Conservation (phyloP, 2,888 invertebrate genomes). For the Pseudanteris insignis region DNA sequence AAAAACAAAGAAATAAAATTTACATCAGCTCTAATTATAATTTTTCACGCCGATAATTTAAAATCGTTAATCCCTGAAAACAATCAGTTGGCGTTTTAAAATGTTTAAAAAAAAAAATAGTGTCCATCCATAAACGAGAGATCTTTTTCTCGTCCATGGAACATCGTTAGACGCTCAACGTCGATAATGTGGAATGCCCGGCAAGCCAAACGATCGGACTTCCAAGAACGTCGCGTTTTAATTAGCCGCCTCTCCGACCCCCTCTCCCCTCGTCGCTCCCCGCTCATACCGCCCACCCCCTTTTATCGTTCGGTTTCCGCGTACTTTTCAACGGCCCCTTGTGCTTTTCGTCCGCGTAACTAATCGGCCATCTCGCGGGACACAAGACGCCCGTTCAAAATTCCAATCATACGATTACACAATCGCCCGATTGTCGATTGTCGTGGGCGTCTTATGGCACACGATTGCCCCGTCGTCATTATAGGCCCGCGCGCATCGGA, state of each 20-base stretch:
- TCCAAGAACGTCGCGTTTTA: conserved; percentile 31
- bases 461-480: conserved; percentile 7
- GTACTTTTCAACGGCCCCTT: conserved; percentile 29
- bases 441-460: conserved; percentile 19
- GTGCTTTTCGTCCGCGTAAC: conserved; percentile 7
- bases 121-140: too few relatives aligned
- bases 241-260: too few relatives aligned
- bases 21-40: too few relatives aligned
- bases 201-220: conserved; percentile 11
- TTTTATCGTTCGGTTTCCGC: conserved; percentile 17
- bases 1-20: too few relatives aligned
- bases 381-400: conserved; percentile 26
- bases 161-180: too few relatives aligned
- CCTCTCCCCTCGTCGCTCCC: too few relatives aligned
- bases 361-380: too few relatives aligned
- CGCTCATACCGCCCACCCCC: too few relatives aligned
- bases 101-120: too few relatives aligned
- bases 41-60: too few relatives aligned
- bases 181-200: conserved; percentile 12
- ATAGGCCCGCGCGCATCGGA: conserved; percentile 1
- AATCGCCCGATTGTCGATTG: conserved; percentile 33
- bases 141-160: too few relatives aligned
- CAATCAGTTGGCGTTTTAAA: neutral
- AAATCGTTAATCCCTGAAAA: too few relatives aligned
- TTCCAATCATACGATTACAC: conserved; percentile 25